A percentile compares a stretch with the other conserved stretches of the same genome.
Conservation (phyloP, 2,113 vertebrate genomes). For the Speoplatyrhinus poulsoni region DNA sequence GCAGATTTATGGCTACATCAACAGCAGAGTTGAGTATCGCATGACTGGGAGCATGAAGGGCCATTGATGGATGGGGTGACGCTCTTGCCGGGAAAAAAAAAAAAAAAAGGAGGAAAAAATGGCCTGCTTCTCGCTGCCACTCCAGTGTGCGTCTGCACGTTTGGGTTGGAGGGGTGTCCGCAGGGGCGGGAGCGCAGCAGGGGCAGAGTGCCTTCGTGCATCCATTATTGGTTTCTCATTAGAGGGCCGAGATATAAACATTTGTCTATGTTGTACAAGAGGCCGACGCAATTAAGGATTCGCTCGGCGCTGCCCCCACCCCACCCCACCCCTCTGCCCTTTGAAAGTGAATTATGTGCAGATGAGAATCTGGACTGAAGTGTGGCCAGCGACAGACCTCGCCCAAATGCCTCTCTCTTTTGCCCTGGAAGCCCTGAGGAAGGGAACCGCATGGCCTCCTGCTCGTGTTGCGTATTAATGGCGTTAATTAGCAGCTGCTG, state of each 20-base stretch:
- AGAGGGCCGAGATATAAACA: constrained; percentile 74
- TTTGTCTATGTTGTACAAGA: constrained; percentile 73
- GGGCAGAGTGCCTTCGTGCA: constrained; percentile 50
- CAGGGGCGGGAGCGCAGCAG: neutral
- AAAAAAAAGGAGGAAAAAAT: constrained; percentile 10
- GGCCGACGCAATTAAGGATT: constrained; percentile 71
- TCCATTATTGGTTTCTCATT: constrained; percentile 78
- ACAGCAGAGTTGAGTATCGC: constrained; percentile 46
- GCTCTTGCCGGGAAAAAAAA: constrained; percentile 2
- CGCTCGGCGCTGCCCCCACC: constrained; percentile 43
- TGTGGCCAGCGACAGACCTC: constrained; percentile 63
- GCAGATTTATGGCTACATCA: constrained; percentile 63
- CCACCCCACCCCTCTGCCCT: constrained; percentile 54
- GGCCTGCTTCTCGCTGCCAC: constrained; percentile 57
- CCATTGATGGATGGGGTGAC: constrained; percentile 65
- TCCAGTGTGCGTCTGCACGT: constrained; percentile 13
- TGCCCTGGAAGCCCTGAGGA: constrained; percentile 43
- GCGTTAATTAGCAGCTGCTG: constrained; percentile 67
- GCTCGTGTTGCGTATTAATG: constrained; percentile 62
- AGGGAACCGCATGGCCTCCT: constrained; percentile 24
- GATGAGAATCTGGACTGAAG: constrained; percentile 72
- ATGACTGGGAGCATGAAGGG: constrained; percentile 44
- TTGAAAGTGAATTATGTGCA: constrained; percentile 78
- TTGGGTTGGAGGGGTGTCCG: neutral
- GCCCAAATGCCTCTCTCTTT: constrained; percentile 59